Evolutionary conservation across 1,140 invertebrate species (phyloP), one percentile per base, ranked within the genome.

Genomic region (Ptiloglossa arizonensis): DNA sequence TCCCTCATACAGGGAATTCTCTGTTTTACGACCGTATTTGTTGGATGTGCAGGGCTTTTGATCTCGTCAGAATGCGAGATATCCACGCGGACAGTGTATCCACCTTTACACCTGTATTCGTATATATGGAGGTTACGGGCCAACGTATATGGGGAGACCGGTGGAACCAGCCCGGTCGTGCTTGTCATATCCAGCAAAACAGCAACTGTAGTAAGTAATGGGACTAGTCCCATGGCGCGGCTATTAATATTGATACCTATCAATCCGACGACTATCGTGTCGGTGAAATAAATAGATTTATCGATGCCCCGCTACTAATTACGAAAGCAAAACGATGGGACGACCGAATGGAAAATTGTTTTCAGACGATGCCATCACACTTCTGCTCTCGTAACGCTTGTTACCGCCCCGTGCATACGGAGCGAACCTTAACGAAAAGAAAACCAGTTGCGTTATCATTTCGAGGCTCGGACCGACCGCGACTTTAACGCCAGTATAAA

Each of bases 11-110:
- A 63, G 59, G 82, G 82, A 83, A 88, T 64, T 60, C 59, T 73
- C 35, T 63, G 48, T 29, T 54, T 73, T 73, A 63, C 60, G 22
- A 79, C 73, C 85, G 88, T 89, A 89, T 89, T 88, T 89, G 87
- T 87, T 89, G 83, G 86, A 78, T 87, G 74, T 85, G 80, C 70
- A 81, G 82, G n/a, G 86, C 83, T 88, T 88, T 89, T 87, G 86
- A 89, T 89, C 86, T 87, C 82, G 87, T 88, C 87, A 90, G 87
- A 88, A 89, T 89, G 84, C 85, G 86, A 84, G 84, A 89, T 88
- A 83, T 89, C 82, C 29, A 77, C 62, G 79, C 72, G 62, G 68
- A 63, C 79, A 52, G 73, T 63, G 67, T 81, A 82, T 85, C 82
- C 79, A 82, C 74, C 81, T 88, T 89, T 88, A 87, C 82, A 89